Conservation (phyloP, 2,888 invertebrate genomes). For the Onthophagus sagittarius region DNA sequence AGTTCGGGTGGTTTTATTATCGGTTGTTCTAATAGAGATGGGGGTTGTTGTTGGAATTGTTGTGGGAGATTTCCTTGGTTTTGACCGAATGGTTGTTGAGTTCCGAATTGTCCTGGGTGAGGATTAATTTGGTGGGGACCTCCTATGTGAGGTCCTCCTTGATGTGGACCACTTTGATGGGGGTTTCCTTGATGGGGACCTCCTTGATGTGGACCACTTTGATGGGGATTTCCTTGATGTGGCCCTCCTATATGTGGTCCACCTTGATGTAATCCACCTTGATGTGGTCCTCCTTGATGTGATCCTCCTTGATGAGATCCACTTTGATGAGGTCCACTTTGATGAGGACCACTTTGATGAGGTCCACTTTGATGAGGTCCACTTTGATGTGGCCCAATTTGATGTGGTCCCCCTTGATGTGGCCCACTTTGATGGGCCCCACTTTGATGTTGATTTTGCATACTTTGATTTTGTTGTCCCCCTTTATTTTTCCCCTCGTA, state of each 20-base stretch:
- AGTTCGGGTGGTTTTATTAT: no score
- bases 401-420: background rate
- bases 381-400: slow-evolving; percentile 12
- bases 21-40: no score
- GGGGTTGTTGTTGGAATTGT: no score
- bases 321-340: background rate
- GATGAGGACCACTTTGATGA: slow-evolving; percentile 14
- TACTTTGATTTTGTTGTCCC: slow-evolving; percentile 33
- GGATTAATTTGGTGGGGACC: no score
- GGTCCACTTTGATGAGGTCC: background rate
- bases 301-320: no score
- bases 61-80: no score
- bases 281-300: no score
- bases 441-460: slow-evolving; percentile 40
- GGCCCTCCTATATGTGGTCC: background rate
- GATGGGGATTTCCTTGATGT: background rate
- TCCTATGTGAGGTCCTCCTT: no score
- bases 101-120: no score
- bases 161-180: no score
- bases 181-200: background rate
- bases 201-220: slow-evolving; percentile 12
- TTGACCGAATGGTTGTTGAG: no score
- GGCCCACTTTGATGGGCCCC: background rate
- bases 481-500: slow-evolving; percentile 44
- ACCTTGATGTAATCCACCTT: no score